Evolutionary conservation across 2,888 invertebrate species (phyloP), one percentile per base, ranked within the genome.

Genomic region (Epinotia demarniana): DNA sequence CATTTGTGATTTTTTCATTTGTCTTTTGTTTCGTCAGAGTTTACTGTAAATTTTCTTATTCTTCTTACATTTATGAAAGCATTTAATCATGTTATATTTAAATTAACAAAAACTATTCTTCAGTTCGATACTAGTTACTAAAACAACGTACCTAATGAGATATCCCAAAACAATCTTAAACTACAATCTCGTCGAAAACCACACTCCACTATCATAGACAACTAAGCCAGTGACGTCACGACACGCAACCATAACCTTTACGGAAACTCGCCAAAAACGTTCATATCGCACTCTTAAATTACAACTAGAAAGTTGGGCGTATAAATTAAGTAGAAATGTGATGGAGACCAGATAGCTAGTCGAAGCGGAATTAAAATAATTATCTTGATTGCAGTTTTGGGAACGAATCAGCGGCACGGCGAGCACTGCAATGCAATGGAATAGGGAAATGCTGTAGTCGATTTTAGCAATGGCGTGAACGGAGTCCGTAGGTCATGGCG

Each of bases 281-380:
- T 33, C 71, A 61, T 55, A 61, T 66, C 63, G 63, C 64, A 67
- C 61, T 55, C 68, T 61, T 55, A 67, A 75, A 75, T 75, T 71
- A 61, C 75, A 71, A 75, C 64, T 75, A 75, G 75, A 75, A 75
- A 75, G 75, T 75, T 73, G 61, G 55, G 82, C 83, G 82, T 82
- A 79, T 79, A 77, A 77, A 75, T 67, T 76, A 62, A 67, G 70
- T 76, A 73, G 75, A 67, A 76, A 67, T 73, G 67, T 71, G 62
- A 76, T 76, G 55, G 71, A 67, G 55, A n/a, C 27, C 58, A 62
- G 66, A 71, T 67, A 79, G 78, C 79, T 69, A 78, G 80, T 79
- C 80, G 78, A 83, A 84, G 82, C 84, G 81, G 87, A 91, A 90
- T 91, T 90, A 89, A 90, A 90, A 90, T 92, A 90, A 91, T 91